These are phyloP conservation scores for Apaloderma vittatum DNA, from an alignment of 2,113 vertebrate species.

Conservation along the genomic window DNA sequence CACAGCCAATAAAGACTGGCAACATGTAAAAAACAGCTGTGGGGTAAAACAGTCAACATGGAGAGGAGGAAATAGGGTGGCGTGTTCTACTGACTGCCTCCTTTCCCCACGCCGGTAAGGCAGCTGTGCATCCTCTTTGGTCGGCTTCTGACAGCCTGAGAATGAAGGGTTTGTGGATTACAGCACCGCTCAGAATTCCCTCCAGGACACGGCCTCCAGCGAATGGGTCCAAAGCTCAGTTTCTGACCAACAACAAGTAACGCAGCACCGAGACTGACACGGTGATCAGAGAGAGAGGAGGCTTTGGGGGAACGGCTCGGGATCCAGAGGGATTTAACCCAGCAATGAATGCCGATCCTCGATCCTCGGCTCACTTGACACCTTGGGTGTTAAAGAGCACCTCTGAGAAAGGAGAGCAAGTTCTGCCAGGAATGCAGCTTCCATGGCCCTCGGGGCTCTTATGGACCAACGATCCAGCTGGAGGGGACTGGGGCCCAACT, in stretches of 20 bases:
- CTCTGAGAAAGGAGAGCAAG: background rate
- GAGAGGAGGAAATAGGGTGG: background rate
- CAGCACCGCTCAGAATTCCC: background rate
- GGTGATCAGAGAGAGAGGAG: background rate
- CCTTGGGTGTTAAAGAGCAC: background rate
- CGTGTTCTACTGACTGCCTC: background rate
- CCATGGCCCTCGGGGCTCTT: background rate
- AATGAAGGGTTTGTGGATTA: background rate
- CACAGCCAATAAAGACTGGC: background rate
- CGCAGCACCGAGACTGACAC: background rate
- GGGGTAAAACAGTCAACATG: fast-evolving
- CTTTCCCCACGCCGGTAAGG: background rate
- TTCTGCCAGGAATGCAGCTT: background rate
- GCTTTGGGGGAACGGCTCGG: background rate
- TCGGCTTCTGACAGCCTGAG: background rate
- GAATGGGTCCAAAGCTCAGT: background rate
- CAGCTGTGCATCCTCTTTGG: background rate
- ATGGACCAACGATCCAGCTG: background rate
- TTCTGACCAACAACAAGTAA: background rate
- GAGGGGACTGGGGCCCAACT: background rate
- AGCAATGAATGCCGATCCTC: fast-evolving
- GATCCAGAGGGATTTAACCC: background rate
- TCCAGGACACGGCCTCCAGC: fast-evolving
- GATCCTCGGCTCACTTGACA: fast-evolving
- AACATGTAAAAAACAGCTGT: background rate